A percentile compares a stretch with the other conserved stretches of the same genome.
Evolutionary conservation across 2,113 vertebrate species (phyloP).

Genomic region (Melospiza melodia): DNA sequence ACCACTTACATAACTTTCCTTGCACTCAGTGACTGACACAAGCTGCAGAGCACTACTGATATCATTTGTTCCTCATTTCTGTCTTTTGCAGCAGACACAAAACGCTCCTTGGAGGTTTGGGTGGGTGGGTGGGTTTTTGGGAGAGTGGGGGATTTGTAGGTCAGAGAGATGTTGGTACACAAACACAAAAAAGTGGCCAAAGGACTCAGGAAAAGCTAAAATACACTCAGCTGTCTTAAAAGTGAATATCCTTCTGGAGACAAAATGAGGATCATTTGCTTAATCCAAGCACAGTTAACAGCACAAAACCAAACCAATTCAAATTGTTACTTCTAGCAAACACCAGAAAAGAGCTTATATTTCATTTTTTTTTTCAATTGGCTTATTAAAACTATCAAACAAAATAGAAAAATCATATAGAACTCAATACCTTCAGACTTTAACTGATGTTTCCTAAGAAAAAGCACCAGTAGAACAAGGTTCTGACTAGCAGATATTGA

Average conservation of each 20-base stretch:
- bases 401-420: not conserved
- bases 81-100: not conserved
- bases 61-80: not conserved
- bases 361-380: not conserved
- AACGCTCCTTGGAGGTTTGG: not conserved
- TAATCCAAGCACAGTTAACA: not conserved
- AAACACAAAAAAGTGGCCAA: not conserved
- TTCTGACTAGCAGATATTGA: not conserved
- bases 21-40: not conserved
- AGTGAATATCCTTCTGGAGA: not conserved
- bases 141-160: fast-evolving
- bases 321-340: not conserved
- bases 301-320: not conserved
- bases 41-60: not conserved
- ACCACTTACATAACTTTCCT: not conserved
- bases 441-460: not conserved
- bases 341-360: not conserved
- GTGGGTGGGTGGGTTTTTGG: not conserved
- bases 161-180: not conserved
- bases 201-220: not conserved
- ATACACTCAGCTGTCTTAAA: not conserved
- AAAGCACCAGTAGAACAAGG: not conserved
- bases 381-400: not conserved
- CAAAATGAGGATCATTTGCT: not conserved
- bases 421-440: not conserved